Percentiles rank a stretch among this genome's conserved stretches.
Evolutionary conservation across 2,113 vertebrate species (phyloP).

Genomic region (Rhodinocichla rosea): DNA sequence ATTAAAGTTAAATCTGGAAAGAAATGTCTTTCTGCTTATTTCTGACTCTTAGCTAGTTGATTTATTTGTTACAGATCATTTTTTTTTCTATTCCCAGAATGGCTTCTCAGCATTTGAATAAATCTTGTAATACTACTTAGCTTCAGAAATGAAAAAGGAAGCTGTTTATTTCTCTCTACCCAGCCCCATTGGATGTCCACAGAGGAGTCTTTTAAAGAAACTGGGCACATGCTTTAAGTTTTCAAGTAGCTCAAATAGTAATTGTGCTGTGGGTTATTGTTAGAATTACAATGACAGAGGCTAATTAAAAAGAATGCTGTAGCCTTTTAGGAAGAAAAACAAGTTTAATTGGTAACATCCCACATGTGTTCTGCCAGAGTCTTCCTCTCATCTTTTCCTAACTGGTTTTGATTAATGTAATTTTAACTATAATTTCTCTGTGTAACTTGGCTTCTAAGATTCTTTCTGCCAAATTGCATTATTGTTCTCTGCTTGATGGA

Average conservation of each 20-base stretch:
- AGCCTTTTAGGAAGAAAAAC: constrained; percentile 66
- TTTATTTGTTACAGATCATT: neutral
- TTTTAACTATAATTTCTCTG: constrained; percentile 43
- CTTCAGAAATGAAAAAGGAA: neutral
- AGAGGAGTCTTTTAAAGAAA: neutral
- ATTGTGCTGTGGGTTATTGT: neutral
- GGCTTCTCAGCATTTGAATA: neutral
- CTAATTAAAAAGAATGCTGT: constrained; percentile 46
- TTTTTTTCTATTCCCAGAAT: neutral
- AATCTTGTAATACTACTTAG: neutral
- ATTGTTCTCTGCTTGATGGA: constrained; percentile 16
- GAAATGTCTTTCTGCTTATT: neutral
- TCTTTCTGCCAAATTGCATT: constrained; percentile 27
- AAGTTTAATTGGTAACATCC: constrained; percentile 64
- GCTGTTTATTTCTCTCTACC: neutral
- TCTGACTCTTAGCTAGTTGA: neutral
- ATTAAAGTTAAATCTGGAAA: neutral
- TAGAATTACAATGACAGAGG: constrained; percentile 43
- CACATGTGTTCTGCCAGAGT: constrained; percentile 42
- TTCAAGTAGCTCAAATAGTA: constrained; percentile 48
- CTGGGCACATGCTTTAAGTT: neutral
- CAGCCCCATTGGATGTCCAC: neutral
- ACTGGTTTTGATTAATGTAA: constrained; percentile 61
- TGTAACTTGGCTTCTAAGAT: constrained; percentile 33
- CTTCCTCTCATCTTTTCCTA: constrained; percentile 62